Evolutionary conservation across 1,140 invertebrate species (phyloP).

Genomic region (Dermatophagoides farinae): DNA sequence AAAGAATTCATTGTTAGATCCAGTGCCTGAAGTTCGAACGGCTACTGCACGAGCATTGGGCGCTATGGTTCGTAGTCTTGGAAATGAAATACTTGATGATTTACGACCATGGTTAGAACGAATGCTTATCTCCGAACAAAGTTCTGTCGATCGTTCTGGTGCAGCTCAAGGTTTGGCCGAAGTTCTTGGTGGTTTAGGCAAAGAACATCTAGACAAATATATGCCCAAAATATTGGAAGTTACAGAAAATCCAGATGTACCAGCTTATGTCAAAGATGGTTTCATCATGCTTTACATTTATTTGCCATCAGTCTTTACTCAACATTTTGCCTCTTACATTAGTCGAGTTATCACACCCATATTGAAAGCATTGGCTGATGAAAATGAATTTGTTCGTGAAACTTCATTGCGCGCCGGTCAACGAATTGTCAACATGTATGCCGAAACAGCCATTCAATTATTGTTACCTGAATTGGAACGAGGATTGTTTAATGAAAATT

Average conservation of each 20-base stretch:
- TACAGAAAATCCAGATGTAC: conserved; percentile 77
- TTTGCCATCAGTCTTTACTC: conserved; percentile 85
- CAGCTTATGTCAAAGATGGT: conserved; percentile 92
- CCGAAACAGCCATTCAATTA: conserved; percentile 79
- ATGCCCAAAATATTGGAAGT: conserved; percentile 98
- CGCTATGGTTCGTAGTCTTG: conserved; percentile 92
- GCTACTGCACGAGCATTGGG: conserved; percentile 39
- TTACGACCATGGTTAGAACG: conserved; percentile 94
- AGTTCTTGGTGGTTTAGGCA: conserved; percentile 84
- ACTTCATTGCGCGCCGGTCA: conserved; percentile 91
- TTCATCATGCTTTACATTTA: conserved; percentile 99
- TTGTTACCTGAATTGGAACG: conserved; percentile 81
- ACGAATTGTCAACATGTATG: conserved; percentile 85
- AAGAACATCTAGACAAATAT: conserved; percentile 78
- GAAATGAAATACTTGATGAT: conserved; percentile 82
- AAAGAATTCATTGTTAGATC: conserved; percentile 86
- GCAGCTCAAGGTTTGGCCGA: conserved; percentile 79
- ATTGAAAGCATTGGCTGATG: conserved; percentile 79
- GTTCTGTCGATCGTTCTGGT: conserved; percentile 83
- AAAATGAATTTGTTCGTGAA: conserved; percentile 94
- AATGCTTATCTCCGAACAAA: conserved; percentile 83
- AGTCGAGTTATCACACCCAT: conserved; percentile 94
- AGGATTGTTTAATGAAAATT: conserved; percentile 89
- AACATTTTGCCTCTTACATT: conserved; percentile 87
- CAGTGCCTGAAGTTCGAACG: conserved; percentile 68